Base-by-base conservation (phyloP, 2,888 invertebrate genomes). In the Morinoia aosen region DNA sequence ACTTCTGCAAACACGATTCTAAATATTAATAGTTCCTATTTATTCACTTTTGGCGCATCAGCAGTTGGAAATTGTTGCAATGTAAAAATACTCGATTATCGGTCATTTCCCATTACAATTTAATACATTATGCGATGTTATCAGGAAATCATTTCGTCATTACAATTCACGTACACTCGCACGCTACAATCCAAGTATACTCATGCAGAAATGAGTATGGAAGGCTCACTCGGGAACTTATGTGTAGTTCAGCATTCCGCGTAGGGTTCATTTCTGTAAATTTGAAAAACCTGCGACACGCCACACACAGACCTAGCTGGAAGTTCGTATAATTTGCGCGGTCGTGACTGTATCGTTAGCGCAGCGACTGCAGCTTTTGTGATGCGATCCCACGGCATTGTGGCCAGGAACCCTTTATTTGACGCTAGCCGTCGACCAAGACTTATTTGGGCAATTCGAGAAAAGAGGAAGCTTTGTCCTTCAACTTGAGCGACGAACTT, bases 271-370 rank as follows among this genome's bases (percentile, higher is more conserved):
- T 76, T 76, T 76, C 76, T 25, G 76, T 76, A 76, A 76, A 16
- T 76, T 33, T 33, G 25, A 33, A 16, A 33, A 76, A 25, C 76
- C 2, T 33, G 33, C 25, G 8, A 33, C 25, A 16, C 10, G 33
- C 76, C 76, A 76, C 76, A 76, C 76, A 76, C 76, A 76, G 76
- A 33, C 76, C 25, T 76, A 76, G 76, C 64, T 76, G 76, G 76
- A 76, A 76, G 76, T 25, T 76, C 76, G 76, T 8, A 33, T 33
- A 76, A 76, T 76, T 76, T 76, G 25, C 76, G 76, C 25, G 76
- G 76, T 76, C 76, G 76, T 76, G 76, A 76, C 76, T 16, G 76
- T 33, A 76, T 76, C 76, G 76, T 76, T 76, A 76, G 76, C 8
- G 76, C 76, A 19, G 33, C 76, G 25, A 76, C 76, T 19, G 76